Evolutionary conservation across 2,888 invertebrate genomes (phyloP).

Genomic region (Cecidostiba fungosa): DNA sequence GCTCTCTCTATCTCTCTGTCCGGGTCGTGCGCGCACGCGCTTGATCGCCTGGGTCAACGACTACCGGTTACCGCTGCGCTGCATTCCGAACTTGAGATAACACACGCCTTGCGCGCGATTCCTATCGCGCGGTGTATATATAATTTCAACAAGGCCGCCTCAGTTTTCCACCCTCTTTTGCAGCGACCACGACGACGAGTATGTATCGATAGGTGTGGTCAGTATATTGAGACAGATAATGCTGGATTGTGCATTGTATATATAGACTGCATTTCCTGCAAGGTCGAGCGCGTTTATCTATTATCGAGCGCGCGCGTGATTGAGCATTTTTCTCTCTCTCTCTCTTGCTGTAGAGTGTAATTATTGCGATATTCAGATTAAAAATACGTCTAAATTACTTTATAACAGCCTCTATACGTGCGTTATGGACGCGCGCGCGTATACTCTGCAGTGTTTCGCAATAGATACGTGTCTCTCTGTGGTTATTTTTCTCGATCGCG

Average conservation of each 20-base stretch:
- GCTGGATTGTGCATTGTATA: slow-evolving; percentile 44
- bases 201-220: slow-evolving; percentile 53
- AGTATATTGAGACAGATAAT: slow-evolving; percentile 11
- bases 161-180: background rate
- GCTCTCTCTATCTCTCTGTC: slow-evolving; percentile 34
- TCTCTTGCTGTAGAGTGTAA: background rate
- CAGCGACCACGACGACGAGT: background rate
- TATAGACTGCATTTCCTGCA: slow-evolving; percentile 37
- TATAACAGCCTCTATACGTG: slow-evolving; percentile 8
- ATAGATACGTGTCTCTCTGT: background rate
- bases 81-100: slow-evolving; percentile 63
- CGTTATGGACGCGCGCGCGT: background rate
- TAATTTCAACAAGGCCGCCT: slow-evolving; percentile 54
- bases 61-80: slow-evolving; percentile 35
- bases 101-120: slow-evolving; percentile 21
- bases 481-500: background rate
- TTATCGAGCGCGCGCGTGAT: slow-evolving; percentile 21
- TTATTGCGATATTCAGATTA: slow-evolving; percentile 52
- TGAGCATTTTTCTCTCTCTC: background rate
- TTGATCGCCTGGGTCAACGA: slow-evolving; percentile 54
- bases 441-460: slow-evolving; percentile 22
- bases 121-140: slow-evolving; percentile 42
- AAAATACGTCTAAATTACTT: slow-evolving; percentile 55
- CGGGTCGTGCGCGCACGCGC: slow-evolving; percentile 53
- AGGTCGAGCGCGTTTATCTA: slow-evolving; percentile 59